Percentiles rank a stretch among this genome's conserved stretches.
Conservation (phyloP, 30 jellyfish, hydroid and myxozoan genomes). For the Aurelia aurita complex sp. Pacific region DNA sequence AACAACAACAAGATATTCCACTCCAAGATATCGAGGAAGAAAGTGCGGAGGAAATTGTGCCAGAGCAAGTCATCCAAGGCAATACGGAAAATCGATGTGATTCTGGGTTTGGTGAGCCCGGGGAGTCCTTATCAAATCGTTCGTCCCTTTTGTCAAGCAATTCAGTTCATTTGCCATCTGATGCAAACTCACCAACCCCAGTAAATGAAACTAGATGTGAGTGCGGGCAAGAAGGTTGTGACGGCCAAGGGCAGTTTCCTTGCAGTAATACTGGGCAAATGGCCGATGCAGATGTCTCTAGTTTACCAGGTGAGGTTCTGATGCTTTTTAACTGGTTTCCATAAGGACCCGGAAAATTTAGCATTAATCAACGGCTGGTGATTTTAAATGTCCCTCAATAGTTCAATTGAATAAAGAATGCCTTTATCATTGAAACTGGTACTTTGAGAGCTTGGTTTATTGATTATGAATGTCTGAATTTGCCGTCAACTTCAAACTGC, state of each 20-base stretch:
- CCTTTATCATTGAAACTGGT: too few species aligned
- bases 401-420: too few species aligned
- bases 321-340: too few species aligned
- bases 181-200: slow-evolving; percentile 14
- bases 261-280: background rate
- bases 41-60: background rate
- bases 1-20: slow-evolving; percentile 12
- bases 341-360: too few species aligned
- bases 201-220: slow-evolving; percentile 15
- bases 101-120: slow-evolving; percentile 70
- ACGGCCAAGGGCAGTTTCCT: slow-evolving; percentile 14
- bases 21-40: slow-evolving; percentile 29
- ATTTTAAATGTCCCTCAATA: too few species aligned
- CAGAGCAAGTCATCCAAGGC: slow-evolving; percentile 12
- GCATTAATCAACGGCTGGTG: too few species aligned
- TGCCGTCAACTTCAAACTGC: too few species aligned
- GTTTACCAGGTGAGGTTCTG: too few species aligned
- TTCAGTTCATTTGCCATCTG: slow-evolving; percentile 53
- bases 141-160: slow-evolving; percentile 32
- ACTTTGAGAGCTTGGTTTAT: too few species aligned
- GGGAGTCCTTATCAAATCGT: slow-evolving; percentile 56
- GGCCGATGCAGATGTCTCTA: background rate
- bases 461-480: too few species aligned
- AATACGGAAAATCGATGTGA: slow-evolving; percentile 56
- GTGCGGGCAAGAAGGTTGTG: slow-evolving; percentile 45